These are phyloP conservation scores for Acanthiza pusilla DNA, from an alignment of 2,797 vertebrate species.

Conservation along the genomic window DNA sequence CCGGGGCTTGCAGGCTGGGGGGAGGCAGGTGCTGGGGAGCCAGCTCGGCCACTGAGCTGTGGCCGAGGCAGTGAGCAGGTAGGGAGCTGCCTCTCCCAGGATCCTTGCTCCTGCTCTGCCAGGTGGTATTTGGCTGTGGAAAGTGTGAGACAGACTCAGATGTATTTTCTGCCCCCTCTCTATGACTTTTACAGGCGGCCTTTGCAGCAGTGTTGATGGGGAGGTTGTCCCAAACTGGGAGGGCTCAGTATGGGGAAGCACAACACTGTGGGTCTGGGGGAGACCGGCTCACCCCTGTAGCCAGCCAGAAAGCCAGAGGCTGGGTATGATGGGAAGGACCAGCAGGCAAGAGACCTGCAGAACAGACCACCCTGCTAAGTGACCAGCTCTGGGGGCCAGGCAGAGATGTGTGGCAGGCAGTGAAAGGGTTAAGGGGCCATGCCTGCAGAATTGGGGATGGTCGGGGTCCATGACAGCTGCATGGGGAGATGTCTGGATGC, in stretches of 20 bases:
- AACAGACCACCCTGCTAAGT: not conserved
- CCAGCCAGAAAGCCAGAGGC: not conserved
- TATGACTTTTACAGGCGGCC: not conserved
- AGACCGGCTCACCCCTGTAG: not conserved
- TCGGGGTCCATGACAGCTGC: rapidly evolving
- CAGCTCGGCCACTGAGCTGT: rapidly evolving
- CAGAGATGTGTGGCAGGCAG: not conserved
- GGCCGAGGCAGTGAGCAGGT: not conserved
- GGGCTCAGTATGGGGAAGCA: rapidly evolving
- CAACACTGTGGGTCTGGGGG: not conserved
- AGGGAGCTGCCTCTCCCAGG: not conserved
- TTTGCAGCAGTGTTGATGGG: not conserved
- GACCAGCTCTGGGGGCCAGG: not conserved
- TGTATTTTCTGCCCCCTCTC: not conserved
- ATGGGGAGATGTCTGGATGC: not conserved
- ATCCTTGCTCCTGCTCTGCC: not conserved
- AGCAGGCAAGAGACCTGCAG: not conserved
- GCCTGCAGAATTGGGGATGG: not conserved
- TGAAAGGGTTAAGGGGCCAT: not conserved
- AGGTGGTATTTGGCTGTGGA: not conserved
- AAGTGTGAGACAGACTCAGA: not conserved
- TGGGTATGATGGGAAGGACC: not conserved
- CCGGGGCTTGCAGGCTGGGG: not conserved
- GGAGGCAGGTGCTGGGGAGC: conserved; percentile 35
- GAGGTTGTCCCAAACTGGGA: rapidly evolving